phyloP scores from a whole-genome alignment of 2,113 vertebrate species.

The Hydropotes inermis region DNA sequence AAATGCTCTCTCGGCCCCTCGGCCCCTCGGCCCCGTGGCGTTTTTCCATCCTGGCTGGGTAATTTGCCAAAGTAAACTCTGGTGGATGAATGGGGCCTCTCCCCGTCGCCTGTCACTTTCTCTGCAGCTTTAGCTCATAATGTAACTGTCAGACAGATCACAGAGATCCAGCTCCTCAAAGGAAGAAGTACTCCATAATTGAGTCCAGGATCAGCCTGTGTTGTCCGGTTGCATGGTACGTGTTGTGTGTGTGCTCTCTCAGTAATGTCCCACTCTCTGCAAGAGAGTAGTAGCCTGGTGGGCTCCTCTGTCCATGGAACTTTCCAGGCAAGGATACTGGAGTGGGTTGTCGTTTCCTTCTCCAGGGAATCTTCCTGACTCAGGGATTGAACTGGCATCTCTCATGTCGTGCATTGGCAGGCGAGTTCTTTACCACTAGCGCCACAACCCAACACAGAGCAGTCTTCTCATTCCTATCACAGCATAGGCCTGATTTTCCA shows the following conservation, averaged over 20 bases:
- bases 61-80: slow-evolving; percentile 57
- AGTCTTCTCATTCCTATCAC: not conserved
- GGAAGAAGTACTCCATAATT: not conserved
- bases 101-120: not conserved
- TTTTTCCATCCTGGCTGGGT: slow-evolving; percentile 25
- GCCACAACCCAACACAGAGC: fast-evolving
- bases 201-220: not conserved
- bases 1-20: not conserved
- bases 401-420: not conserved
- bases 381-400: not conserved
- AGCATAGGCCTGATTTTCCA: not conserved
- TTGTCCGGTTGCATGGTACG: not conserved
- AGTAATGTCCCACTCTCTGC: not conserved
- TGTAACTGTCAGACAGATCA: not conserved
- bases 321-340: not conserved
- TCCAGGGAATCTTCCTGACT: not conserved
- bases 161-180: not conserved
- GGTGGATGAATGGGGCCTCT: slow-evolving; percentile 23
- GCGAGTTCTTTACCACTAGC: not conserved
- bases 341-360: not conserved
- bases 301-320: not conserved
- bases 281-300: not conserved
- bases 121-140: not conserved
- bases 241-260: not conserved
- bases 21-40: not conserved